Evolutionary conservation across 2,113 vertebrate genomes (phyloP).

Genomic region (Pterocles gutturalis): DNA sequence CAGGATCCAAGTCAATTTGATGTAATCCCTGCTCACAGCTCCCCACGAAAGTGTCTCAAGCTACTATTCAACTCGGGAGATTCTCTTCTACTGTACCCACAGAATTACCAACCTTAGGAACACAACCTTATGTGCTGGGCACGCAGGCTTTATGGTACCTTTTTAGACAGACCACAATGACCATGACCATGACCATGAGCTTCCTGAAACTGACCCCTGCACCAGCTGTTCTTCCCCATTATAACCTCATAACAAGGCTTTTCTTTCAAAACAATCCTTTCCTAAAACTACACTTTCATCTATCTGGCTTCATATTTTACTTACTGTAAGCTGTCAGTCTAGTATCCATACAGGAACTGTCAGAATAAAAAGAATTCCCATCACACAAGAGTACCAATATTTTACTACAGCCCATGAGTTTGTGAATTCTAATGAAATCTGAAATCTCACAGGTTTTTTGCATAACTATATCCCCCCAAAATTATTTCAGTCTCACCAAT

Average conservation of each 20-base stretch:
- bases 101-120: background rate
- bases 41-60: background rate
- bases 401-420: background rate
- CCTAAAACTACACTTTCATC: background rate
- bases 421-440: background rate
- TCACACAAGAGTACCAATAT: background rate
- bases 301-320: background rate
- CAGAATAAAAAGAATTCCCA: background rate
- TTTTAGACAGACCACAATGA: background rate
- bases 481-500: background rate
- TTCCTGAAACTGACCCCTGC: background rate
- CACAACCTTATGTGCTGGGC: background rate
- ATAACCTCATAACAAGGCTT: background rate
- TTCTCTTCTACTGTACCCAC: background rate
- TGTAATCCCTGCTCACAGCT: background rate
- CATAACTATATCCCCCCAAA: background rate
- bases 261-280: background rate
- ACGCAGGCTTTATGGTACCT: background rate
- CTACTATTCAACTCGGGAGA: background rate
- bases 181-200: rapidly evolving
- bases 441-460: background rate
- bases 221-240: background rate
- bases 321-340: background rate
- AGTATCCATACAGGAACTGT: background rate
- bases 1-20: rapidly evolving